Percentiles rank a stretch among this genome's conserved stretches.
These are phyloP conservation scores for Nesometra sesokonis DNA, from an alignment of 35 echinoderm and acorn worm species.

Conservation along the genomic window DNA sequence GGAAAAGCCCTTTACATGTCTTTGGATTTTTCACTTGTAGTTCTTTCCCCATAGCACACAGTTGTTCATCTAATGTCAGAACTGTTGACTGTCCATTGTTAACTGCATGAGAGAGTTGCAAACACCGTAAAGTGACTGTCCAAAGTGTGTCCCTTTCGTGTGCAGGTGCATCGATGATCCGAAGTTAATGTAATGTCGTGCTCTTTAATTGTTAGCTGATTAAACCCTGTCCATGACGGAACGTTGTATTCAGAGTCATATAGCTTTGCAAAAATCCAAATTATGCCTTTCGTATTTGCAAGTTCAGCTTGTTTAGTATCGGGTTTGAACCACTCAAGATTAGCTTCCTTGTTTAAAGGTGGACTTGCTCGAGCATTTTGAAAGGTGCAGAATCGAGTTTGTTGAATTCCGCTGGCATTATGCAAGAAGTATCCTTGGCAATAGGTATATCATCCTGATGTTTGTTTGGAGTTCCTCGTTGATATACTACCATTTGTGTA, in stretches of 20 bases:
- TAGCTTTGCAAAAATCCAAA: not conserved
- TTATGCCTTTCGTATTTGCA: not conserved
- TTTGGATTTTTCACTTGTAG: not conserved
- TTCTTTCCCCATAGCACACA: not conserved
- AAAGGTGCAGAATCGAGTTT: not conserved
- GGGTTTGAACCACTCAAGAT: not conserved
- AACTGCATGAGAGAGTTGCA: not conserved
- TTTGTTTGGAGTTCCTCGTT: not conserved
- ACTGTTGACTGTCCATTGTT: not conserved
- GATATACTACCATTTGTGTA: conserved; percentile 29
- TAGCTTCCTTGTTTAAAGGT: not conserved
- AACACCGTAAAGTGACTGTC: not conserved
- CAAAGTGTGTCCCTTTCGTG: not conserved
- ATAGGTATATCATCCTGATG: not conserved
- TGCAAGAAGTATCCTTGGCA: not conserved
- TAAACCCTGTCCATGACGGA: not conserved
- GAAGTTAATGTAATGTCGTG: not conserved
- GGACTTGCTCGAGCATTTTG: not conserved
- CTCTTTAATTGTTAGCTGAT: not conserved
- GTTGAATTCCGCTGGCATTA: not conserved
- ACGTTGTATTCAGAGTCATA: not conserved
- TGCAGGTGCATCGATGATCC: not conserved
- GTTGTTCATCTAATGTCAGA: not conserved
- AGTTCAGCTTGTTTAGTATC: no score
- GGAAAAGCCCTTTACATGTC: not conserved